Conservation (phyloP, 23 tunicate genomes). For the Clavelina lepadiformis region DNA sequence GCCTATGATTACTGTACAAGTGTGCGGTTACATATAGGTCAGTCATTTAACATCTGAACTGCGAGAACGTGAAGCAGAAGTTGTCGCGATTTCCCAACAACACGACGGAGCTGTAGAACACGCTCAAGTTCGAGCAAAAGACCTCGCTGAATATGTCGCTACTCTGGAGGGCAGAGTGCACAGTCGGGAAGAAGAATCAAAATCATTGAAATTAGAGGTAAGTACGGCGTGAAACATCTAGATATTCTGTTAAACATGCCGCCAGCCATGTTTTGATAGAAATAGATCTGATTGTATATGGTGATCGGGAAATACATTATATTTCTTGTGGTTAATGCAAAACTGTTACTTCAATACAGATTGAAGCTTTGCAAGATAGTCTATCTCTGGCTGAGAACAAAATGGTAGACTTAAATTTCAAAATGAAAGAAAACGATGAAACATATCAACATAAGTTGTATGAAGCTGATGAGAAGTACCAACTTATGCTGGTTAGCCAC, state of each 20-base stretch:
- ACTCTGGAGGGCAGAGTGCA: conserved; percentile 31
- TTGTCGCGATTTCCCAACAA: conserved; percentile 56
- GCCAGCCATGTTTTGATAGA: too few relatives aligned
- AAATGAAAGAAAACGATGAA: neutral
- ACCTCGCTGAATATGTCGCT: conserved; percentile 52
- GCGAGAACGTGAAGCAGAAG: conserved; percentile 54
- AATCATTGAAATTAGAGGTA: too few relatives aligned
- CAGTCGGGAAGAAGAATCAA: conserved; percentile 13
- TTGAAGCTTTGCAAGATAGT: neutral
- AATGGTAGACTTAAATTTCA: neutral
- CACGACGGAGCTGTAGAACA: conserved; percentile 49
- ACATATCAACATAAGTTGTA: conserved; percentile 9
- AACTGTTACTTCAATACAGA: too few relatives aligned
- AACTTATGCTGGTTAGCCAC: conserved; percentile 5
- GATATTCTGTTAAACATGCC: too few relatives aligned
- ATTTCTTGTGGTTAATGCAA: too few relatives aligned
- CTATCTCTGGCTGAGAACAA: neutral
- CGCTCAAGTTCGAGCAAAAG: conserved; percentile 53
- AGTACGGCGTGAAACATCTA: too few relatives aligned
- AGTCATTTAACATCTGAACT: conserved; percentile 31
- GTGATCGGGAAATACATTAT: too few relatives aligned
- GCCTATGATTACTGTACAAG: neutral
- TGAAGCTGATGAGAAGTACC: conserved; percentile 15
- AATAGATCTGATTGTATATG: too few relatives aligned
- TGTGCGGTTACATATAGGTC: conserved; percentile 32